A percentile compares a stretch with the other conserved stretches of the same genome.
Conservation (phyloP, 2,797 vertebrate species). For the Pipistrellus nathusii region DNA sequence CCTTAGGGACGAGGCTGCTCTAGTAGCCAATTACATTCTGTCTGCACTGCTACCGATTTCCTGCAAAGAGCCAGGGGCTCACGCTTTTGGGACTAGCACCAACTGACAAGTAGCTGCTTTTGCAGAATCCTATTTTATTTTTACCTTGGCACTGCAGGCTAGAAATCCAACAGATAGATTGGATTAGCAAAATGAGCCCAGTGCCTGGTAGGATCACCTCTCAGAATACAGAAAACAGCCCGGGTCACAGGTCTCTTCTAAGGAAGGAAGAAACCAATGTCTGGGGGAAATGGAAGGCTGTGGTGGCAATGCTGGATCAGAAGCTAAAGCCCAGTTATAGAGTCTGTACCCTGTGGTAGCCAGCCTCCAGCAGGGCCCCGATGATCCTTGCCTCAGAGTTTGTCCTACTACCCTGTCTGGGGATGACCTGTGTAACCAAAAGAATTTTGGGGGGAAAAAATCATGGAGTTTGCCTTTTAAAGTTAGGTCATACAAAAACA, state of each 20-base stretch:
- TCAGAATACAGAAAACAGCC: neutral
- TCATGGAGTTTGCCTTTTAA: neutral
- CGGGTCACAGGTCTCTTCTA: neutral
- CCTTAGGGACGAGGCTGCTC: neutral
- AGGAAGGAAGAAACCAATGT: neutral
- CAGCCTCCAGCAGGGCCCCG: neutral
- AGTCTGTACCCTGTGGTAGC: too few relatives aligned
- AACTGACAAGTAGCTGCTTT: neutral
- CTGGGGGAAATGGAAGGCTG: neutral
- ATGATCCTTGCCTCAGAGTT: neutral
- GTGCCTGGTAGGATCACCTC: neutral
- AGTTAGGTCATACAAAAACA: neutral
- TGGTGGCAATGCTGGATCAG: neutral
- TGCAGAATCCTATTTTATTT: constrained; percentile 23
- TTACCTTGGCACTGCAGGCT: neutral
- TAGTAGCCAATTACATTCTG: neutral
- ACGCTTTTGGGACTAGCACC: neutral
- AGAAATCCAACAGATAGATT: neutral
- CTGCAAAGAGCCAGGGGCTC: neutral
- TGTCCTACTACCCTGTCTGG: neutral
- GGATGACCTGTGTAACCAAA: neutral
- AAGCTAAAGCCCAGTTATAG: neutral
- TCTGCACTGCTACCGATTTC: neutral
- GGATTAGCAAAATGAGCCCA: constrained; percentile 2
- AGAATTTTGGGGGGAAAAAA: neutral